Evolutionary conservation across 2,113 vertebrate genomes (phyloP), one percentile per base, ranked within the genome.

Genomic region (Cygnus buccinator): DNA sequence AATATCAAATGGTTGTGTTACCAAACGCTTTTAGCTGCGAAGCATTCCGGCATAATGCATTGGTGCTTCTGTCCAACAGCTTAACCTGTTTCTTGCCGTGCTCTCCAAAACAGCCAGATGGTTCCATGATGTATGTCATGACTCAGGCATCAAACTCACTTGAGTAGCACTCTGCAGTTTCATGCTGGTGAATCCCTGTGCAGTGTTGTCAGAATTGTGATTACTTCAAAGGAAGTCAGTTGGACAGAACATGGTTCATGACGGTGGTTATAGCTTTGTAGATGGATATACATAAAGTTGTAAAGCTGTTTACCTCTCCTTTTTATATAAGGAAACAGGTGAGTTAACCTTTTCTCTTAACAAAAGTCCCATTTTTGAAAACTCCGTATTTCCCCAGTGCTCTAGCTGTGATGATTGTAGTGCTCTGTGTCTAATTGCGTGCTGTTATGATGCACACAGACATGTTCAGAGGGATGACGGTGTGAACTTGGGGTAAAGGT

Each of bases 61-160:
- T 58, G 83, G 70, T 92, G 41, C 70, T 90, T 62, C 79, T 74
- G 71, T 62, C 88, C 75, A 41, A 14, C 12, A 90, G 71, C 58
- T 95, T 90, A 87, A 77, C 67, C 72, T 90, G 72, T 68, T 77
- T 41, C 83, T 90, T 90, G 61, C 31, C 58, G 19, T 31, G 8
- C 18, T 1, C 58, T 82, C 12, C 61, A 82, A n/a, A 81, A 35
- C 39, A 88, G 46, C 63, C 88, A 92, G 72, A 90, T 90, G 88
- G 83, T 84, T 93, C 88, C n/a, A 11, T 77, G 63, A 86, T 9
- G 44, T 54, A 50, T 3, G 0, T 76, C 76, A 55, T 2, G 66
- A 35, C 31, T 59, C 2, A 0, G 67, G 50, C 72, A 74, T 84
- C 73, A 93, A 93, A 41, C 44, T 73, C 44, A 21, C 33, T 80